Conservation (phyloP, 2,113 vertebrate species). For the Oriolus oriolus region DNA sequence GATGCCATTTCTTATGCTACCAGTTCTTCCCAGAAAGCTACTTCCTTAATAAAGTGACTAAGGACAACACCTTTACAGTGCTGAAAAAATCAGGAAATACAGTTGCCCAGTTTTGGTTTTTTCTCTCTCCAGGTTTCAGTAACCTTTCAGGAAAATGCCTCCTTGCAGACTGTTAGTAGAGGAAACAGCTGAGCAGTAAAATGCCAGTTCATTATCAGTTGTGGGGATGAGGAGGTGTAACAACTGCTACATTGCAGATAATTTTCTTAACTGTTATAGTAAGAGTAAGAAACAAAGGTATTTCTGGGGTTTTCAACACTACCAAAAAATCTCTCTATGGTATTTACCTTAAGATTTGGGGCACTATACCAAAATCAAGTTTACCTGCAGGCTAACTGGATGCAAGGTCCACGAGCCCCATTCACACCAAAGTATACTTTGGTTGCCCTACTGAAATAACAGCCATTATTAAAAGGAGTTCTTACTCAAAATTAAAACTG, state of each 20-base stretch:
- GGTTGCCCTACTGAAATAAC: not conserved
- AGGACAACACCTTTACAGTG: not conserved
- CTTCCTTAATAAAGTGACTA: not conserved
- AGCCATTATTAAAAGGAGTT: not conserved
- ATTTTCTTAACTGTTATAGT: not conserved
- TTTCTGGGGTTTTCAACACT: not conserved
- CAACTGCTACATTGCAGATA: not conserved
- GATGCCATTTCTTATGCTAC: not conserved
- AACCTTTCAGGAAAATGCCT: constrained; percentile 31
- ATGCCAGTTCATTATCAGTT: not conserved
- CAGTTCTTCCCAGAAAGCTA: not conserved
- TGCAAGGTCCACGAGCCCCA: not conserved
- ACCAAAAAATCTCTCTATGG: not conserved
- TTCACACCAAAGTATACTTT: not conserved
- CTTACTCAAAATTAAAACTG: not conserved
- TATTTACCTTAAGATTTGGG: not conserved
- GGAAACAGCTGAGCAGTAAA: constrained; percentile 47
- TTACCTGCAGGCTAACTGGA: not conserved
- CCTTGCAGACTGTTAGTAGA: not conserved
- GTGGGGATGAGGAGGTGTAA: not conserved
- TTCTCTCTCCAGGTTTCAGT: not conserved
- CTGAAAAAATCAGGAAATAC: constrained; percentile 28
- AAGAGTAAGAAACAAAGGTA: not conserved
- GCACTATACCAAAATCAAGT: not conserved
- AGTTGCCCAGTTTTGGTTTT: not conserved